Conservation (phyloP, 1,140 invertebrate genomes). For the Whitmania pigra region DNA sequence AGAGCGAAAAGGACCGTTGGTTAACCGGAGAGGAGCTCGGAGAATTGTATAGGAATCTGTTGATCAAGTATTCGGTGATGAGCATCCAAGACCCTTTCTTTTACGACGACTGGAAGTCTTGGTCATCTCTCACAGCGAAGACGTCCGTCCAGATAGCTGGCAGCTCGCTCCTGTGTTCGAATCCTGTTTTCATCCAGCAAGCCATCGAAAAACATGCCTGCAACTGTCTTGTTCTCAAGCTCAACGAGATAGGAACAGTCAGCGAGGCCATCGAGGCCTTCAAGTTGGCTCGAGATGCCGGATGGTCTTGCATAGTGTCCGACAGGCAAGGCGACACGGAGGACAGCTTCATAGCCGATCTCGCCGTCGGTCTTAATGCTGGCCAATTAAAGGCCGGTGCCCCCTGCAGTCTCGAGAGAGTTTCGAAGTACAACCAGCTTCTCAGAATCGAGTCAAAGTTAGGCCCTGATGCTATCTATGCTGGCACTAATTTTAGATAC, state of each 20-base stretch:
- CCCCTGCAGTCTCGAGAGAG: constrained; percentile 74
- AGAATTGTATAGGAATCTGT: constrained; percentile 76
- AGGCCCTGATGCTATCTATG: constrained; percentile 73
- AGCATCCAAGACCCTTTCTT: constrained; percentile 98
- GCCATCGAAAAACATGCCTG: constrained; percentile 93
- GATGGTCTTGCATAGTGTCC: constrained; percentile 97
- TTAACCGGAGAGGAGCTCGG: constrained; percentile 62
- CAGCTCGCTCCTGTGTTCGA: constrained; percentile 74
- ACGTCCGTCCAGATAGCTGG: constrained; percentile 3
- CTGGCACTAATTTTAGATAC: constrained; percentile 48
- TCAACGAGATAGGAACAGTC: constrained; percentile 95
- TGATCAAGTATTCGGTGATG: constrained; percentile 85
- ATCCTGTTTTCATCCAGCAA: constrained; percentile 80
- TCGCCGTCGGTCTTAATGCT: constrained; percentile 92
- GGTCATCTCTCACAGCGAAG: constrained; percentile 53
- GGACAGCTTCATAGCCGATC: constrained; percentile 95
- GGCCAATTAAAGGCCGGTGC: constrained; percentile 90
- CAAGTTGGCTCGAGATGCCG: constrained; percentile 75
- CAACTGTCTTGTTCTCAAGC: constrained; percentile 90
- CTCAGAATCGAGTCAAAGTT: constrained; percentile 96
- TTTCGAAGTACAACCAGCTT: constrained; percentile 98
- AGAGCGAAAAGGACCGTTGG: constrained; percentile 48
- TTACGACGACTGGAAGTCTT: constrained; percentile 91
- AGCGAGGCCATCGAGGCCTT: constrained; percentile 94
- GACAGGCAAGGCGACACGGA: constrained; percentile 96